A percentile compares a stretch with the other conserved stretches of the same genome.
Conservation (phyloP, 2,113 vertebrate genomes). For the Setophaga kirtlandii region DNA sequence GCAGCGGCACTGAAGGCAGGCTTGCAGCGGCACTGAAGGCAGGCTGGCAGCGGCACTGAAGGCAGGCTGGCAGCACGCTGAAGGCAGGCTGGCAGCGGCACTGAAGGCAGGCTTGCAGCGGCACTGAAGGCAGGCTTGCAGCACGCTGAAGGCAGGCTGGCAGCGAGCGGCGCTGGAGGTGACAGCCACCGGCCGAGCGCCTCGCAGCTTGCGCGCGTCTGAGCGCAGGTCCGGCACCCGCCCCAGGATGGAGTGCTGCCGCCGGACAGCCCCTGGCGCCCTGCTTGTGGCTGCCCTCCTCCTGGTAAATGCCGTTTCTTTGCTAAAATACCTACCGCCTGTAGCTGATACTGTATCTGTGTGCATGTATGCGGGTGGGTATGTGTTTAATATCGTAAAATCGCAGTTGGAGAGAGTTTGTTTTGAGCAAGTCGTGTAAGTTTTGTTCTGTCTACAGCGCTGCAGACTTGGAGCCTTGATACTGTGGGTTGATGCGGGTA, state of each 20-base stretch:
- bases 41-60: too few species aligned
- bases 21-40: too few species aligned
- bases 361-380: rapidly evolving
- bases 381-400: neutral
- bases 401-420: neutral
- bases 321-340: neutral
- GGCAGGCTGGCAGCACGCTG: too few species aligned
- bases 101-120: too few species aligned
- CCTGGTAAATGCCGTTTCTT: slow-evolving; percentile 77
- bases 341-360: neutral
- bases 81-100: too few species aligned
- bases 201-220: slow-evolving; percentile 23
- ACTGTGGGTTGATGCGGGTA: slow-evolving; percentile 13
- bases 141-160: too few species aligned
- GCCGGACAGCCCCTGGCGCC: slow-evolving; percentile 69
- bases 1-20: too few species aligned
- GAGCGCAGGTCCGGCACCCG: slow-evolving; percentile 26
- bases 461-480: neutral
- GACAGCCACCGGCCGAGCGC: slow-evolving; percentile 72
- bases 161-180: slow-evolving; percentile 60
- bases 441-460: neutral
- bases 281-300: slow-evolving; percentile 70
- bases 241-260: slow-evolving; percentile 73
- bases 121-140: too few species aligned
- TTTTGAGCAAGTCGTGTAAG: neutral